Conservation (phyloP, 2,888 invertebrate genomes). For the Mellilla xanthometata region DNA sequence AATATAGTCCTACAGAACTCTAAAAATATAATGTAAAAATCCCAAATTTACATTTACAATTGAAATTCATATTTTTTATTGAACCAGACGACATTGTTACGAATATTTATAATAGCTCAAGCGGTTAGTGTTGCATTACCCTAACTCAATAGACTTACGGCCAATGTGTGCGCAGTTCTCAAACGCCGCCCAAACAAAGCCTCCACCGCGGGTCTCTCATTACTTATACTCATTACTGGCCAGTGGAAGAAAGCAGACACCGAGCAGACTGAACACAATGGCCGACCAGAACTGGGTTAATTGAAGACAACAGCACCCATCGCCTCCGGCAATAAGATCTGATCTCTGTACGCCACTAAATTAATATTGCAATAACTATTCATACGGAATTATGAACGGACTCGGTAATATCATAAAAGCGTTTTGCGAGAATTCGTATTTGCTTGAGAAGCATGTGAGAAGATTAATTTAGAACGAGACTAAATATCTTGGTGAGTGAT, state of each 20-base stretch:
- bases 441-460: conserved; percentile 26
- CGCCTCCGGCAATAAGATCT: conserved; percentile 58
- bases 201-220: conserved; percentile 52
- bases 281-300: conserved; percentile 73
- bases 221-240: conserved; percentile 64
- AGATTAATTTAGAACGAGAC: conserved; percentile 27
- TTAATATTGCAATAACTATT: conserved; percentile 59
- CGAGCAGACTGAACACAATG: conserved; percentile 72
- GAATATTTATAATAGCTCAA: conserved; percentile 35
- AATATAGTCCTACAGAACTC: no score
- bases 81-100: background rate
- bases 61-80: no score
- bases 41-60: no score
- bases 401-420: conserved; percentile 32
- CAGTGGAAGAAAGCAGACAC: conserved; percentile 78
- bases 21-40: no score
- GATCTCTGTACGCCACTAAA: conserved; percentile 57
- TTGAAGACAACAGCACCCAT: conserved; percentile 70
- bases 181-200: conserved; percentile 62
- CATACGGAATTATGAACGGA: conserved; percentile 37
- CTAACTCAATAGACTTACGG: conserved; percentile 46
- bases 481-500: conserved; percentile 20
- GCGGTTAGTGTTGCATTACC: conserved; percentile 34
- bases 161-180: conserved; percentile 52
- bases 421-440: conserved; percentile 30